These are phyloP conservation scores for Zaprionus gabonicus DNA, from an alignment of 1,140 invertebrate genomes.

Conservation along the genomic window DNA sequence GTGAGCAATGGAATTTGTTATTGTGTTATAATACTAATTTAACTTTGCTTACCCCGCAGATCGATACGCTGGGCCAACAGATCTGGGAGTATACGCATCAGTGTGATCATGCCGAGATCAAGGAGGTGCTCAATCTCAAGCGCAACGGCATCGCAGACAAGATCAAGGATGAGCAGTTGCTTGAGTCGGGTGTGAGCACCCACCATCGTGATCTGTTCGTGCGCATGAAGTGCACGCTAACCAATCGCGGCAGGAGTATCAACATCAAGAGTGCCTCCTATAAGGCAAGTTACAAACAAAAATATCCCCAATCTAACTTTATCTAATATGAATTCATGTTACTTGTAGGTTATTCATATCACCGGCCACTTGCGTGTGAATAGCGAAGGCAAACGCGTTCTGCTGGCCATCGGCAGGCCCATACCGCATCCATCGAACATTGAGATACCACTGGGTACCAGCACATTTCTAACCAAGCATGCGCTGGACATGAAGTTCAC, in stretches of 20 bases:
- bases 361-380: conserved; percentile 90
- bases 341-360: conserved; percentile 93
- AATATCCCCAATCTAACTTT: background rate
- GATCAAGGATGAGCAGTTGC: conserved; percentile 85
- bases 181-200: conserved; percentile 76
- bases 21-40: conserved; percentile 1
- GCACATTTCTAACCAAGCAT: conserved; percentile 96
- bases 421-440: conserved; percentile 97
- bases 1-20: conserved; percentile 85
- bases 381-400: conserved; percentile 75
- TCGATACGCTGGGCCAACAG: conserved; percentile 97
- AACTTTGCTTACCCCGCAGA: conserved; percentile 86
- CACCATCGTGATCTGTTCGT: conserved; percentile 89
- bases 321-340: conserved; percentile 38
- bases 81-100: conserved; percentile 97
- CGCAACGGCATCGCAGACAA: conserved; percentile 65
- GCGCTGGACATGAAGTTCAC: conserved; percentile 97
- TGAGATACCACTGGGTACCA: conserved; percentile 93
- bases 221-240: conserved; percentile 95
- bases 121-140: conserved; percentile 88
- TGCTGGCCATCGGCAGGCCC: conserved; percentile 93
- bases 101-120: conserved; percentile 96
- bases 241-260: conserved; percentile 94
- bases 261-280: conserved; percentile 97
- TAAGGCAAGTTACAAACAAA: conserved; percentile 86